Evolutionary conservation across 2,797 vertebrate genomes (phyloP).

Genomic region (Notolabrus celidotus): DNA sequence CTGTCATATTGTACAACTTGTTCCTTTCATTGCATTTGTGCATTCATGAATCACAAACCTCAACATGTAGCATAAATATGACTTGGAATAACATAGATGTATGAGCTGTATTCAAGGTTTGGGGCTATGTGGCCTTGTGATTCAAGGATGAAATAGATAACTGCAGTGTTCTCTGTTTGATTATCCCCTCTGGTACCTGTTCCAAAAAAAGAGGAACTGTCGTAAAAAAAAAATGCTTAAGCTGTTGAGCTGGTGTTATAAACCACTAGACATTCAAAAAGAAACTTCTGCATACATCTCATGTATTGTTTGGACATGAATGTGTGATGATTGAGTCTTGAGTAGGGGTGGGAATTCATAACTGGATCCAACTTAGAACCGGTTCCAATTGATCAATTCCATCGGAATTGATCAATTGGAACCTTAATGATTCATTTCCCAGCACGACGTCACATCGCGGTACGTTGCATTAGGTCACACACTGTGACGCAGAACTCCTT

Average conservation of each 20-base stretch:
- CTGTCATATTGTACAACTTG: background rate
- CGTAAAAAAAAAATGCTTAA: background rate
- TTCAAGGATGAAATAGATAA: conserved; percentile 1
- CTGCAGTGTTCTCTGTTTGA: background rate
- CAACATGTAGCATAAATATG: background rate
- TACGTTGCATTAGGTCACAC: too few relatives aligned
- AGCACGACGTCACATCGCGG: too few relatives aligned
- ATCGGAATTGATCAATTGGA: too few relatives aligned
- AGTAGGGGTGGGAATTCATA: too few relatives aligned
- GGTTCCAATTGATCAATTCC: too few relatives aligned
- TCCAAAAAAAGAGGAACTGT: background rate
- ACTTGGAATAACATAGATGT: conserved; percentile 1
- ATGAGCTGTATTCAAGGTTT: conserved; percentile 5
- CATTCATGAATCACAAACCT: background rate
- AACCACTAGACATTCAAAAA: background rate
- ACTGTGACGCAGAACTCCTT: too few relatives aligned
- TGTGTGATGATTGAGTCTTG: background rate
- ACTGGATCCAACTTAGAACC: too few relatives aligned
- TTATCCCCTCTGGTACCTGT: background rate
- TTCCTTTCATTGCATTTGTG: conserved; percentile 1
- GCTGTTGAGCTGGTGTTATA: background rate
- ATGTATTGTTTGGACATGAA: background rate
- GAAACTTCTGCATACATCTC: background rate
- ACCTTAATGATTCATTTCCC: too few relatives aligned
- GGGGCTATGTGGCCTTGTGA: background rate